phyloP scores from a whole-genome alignment of 2,113 vertebrate genomes.

The Capreolus pygargus region DNA sequence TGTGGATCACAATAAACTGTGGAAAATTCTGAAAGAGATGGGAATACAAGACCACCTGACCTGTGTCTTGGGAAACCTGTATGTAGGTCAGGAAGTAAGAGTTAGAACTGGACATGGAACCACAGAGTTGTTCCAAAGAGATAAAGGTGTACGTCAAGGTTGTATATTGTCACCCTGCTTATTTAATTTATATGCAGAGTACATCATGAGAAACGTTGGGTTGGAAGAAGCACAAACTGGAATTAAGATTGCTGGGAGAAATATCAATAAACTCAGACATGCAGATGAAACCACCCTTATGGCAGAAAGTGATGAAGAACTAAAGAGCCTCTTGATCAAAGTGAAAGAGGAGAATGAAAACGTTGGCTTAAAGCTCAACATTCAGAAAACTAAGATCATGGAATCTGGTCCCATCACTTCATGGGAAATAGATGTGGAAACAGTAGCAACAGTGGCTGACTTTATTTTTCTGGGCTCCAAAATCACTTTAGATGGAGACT shows the following conservation, averaged over 20 bases:
- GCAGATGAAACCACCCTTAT: neutral
- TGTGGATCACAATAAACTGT: neutral
- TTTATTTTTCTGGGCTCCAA: neutral
- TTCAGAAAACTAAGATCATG: neutral
- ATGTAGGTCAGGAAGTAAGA: neutral
- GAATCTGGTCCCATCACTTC: neutral
- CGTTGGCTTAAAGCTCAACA: neutral
- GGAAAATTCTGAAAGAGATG: neutral
- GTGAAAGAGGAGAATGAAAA: neutral
- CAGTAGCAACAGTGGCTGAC: neutral
- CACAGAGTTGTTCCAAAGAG: neutral
- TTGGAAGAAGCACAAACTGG: neutral
- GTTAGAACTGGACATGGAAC: neutral
- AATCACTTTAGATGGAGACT: neutral
- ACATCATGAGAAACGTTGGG: neutral
- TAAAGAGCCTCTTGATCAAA: neutral
- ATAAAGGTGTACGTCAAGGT: neutral
- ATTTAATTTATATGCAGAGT: neutral
- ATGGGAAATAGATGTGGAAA: neutral
- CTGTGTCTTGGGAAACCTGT: neutral
- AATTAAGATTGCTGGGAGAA: neutral
- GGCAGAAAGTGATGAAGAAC: neutral
- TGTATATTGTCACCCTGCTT: neutral
- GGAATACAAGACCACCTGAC: neutral
- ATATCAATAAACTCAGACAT: neutral